A percentile compares a stretch with the other conserved stretches of the same genome.
Evolutionary conservation across 1,140 invertebrate species (phyloP).

Genomic region (Penaeus indicus): DNA sequence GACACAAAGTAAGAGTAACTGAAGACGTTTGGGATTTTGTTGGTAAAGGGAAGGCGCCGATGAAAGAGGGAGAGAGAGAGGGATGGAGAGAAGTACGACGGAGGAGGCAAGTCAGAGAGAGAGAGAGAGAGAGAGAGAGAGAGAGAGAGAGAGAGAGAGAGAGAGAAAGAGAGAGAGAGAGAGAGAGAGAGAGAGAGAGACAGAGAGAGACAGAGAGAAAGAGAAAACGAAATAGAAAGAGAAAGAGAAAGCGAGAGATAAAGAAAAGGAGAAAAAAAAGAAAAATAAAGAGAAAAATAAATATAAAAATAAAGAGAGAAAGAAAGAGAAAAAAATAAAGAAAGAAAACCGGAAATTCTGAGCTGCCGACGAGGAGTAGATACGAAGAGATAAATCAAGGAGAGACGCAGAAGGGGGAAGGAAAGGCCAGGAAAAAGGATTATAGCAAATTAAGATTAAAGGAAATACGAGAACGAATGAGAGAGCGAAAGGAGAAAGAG

Average conservation of each 20-base stretch:
- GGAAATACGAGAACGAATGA: not conserved
- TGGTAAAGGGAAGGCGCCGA: not conserved
- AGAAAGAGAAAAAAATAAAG: no score
- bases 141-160: not conserved
- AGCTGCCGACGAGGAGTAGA: not conserved
- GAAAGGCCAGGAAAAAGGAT: not conserved
- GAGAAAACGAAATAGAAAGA: not conserved
- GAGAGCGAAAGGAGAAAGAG: not conserved
- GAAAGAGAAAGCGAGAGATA: not conserved
- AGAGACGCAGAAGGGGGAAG: not conserved
- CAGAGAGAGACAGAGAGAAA: not conserved
- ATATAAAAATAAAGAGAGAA: no score
- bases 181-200: not conserved
- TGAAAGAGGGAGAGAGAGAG: not conserved
- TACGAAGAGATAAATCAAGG: not conserved
- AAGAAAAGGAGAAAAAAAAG: no score
- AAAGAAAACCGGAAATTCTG: not conserved
- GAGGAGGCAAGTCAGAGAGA: constrained; percentile 24
- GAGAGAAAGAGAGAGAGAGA: not conserved
- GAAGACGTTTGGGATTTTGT: not conserved
- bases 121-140: not conserved
- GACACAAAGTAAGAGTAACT: constrained; percentile 31
- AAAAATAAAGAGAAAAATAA: no score
- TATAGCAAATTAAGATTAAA: not conserved
- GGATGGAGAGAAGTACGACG: constrained; percentile 39